phyloP scores from a whole-genome alignment of 64 coral and sea anemone genomes.

The Montipora efflorescens region DNA sequence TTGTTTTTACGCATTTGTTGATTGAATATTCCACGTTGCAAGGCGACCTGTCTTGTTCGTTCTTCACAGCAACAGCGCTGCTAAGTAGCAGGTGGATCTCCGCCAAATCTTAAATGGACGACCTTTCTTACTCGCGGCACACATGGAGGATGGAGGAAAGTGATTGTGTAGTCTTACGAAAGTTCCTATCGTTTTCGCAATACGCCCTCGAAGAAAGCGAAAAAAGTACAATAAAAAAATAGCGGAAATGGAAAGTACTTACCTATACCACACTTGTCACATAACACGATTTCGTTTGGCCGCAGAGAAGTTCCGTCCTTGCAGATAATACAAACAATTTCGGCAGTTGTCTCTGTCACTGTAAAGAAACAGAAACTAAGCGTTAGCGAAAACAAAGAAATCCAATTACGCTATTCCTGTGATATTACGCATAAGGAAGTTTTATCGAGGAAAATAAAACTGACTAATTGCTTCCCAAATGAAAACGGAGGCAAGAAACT shows the following conservation, averaged over 20 bases:
- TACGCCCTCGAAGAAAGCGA: slow-evolving; percentile 12
- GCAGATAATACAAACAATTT: slow-evolving; percentile 99
- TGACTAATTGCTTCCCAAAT: slow-evolving; percentile 43
- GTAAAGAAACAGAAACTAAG: slow-evolving; percentile 53
- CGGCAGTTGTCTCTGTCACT: slow-evolving; percentile 99
- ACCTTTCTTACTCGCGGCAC: slow-evolving; percentile 38
- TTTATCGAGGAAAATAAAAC: slow-evolving; percentile 51
- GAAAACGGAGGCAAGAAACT: slow-evolving; percentile 21
- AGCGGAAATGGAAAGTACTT: slow-evolving; percentile 55
- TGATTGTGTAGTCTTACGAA: slow-evolving; percentile 15
- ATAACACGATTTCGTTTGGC: slow-evolving; percentile 98
- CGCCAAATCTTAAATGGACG: slow-evolving; percentile 36
- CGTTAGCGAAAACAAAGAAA: slow-evolving; percentile 51
- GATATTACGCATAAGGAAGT: slow-evolving; percentile 65
- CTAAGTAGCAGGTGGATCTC: slow-evolving; percentile 38
- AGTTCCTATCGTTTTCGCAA: slow-evolving; percentile 27
- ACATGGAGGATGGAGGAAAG: slow-evolving; percentile 23
- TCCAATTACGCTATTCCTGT: slow-evolving; percentile 51
- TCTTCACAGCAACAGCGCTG: slow-evolving; percentile 35
- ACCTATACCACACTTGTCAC: slow-evolving; percentile 99
- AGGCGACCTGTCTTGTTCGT: background rate
- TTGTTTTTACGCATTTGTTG: slow-evolving; percentile 11
- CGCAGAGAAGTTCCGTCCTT: slow-evolving; percentile 91
- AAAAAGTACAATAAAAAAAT: slow-evolving; percentile 27
- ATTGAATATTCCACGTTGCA: slow-evolving; percentile 53